Evolutionary conservation across 1,140 invertebrate species (phyloP), one percentile per base, ranked within the genome.

Genomic region (Papilio machaon): DNA sequence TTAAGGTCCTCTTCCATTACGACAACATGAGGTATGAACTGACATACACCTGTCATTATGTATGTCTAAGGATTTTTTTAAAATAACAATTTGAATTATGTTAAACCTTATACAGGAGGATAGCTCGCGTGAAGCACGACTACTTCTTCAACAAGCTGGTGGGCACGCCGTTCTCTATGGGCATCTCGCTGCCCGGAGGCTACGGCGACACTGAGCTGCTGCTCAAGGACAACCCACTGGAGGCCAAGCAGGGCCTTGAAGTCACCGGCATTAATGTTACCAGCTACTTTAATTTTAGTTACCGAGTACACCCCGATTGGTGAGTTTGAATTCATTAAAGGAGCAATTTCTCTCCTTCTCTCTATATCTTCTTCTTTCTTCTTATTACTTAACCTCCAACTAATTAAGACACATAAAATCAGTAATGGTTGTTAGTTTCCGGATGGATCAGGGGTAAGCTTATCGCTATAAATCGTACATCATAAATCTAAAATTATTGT

Each of bases 281-380:
- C 2, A 95, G 96, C 19, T 97, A 96, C 84, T 91, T 95, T 73
- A 96, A 96, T 5, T 94, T 95, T 38, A 97, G 97, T 88, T 99
- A 98, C 97, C 97, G 96, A 88, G 95, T 99, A 19, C 98, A 99
- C 95, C 98, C 98, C 0, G 96, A 98, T 85, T 99, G 98, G 98
- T 97, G 92, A 93, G 86, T 83, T 17, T 58, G 9, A n/a, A 15
- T 49, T 13, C 10, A 13, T 6, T 7, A 8, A 58, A 58, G 8
- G 17, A 19, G 5, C 17, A 58, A 58, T 9, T 58, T 58, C 54
- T 58, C 17, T n/a, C 54, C n/a, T 4, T n/a, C 17, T n/a, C 17
- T 58, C 38, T 43, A 43, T 43, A 7, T 43, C 7, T 30, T 30
- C 23, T 30, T 30, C 2, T 30, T 30, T 30, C 23, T 30, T 30